A percentile compares a stretch with the other conserved stretches of the same genome.
Conservation (phyloP, 2,113 vertebrate genomes). For the Sigmodon hispidus region DNA sequence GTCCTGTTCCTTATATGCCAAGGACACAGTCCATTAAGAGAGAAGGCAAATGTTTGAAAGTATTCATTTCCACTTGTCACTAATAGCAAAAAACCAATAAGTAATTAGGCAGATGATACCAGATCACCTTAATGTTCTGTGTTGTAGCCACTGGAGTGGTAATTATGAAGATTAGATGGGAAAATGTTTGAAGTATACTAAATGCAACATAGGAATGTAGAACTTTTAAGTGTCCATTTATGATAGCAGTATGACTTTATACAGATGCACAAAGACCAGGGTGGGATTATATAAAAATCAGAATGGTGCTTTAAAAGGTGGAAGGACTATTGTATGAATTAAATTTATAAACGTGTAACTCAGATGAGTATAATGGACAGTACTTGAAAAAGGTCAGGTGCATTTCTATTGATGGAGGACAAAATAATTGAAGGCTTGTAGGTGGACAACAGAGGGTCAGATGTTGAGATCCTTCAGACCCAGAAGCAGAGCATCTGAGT, state of each 20-base stretch:
- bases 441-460: neutral
- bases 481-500: neutral
- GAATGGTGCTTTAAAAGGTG: conserved; percentile 24
- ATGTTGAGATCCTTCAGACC: neutral
- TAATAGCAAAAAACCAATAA: conserved; percentile 55
- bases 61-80: conserved; percentile 49
- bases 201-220: conserved; percentile 42
- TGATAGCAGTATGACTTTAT: conserved; percentile 19
- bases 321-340: neutral
- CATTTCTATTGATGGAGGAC: neutral
- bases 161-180: conserved; percentile 47
- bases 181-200: conserved; percentile 56
- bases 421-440: neutral
- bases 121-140: conserved; percentile 48
- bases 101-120: conserved; percentile 50
- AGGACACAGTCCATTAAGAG: conserved; percentile 37
- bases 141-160: conserved; percentile 16
- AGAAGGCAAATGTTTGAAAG: conserved; percentile 46
- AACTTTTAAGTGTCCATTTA: conserved; percentile 29
- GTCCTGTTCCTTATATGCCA: neutral
- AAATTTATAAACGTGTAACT: neutral
- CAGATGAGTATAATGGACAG: neutral
- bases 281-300: conserved; percentile 8
- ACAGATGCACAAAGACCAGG: neutral
- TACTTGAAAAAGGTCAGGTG: neutral